These are phyloP conservation scores for Chrysolina oricalcia DNA, from an alignment of 2,888 invertebrate species.

Conservation along the genomic window DNA sequence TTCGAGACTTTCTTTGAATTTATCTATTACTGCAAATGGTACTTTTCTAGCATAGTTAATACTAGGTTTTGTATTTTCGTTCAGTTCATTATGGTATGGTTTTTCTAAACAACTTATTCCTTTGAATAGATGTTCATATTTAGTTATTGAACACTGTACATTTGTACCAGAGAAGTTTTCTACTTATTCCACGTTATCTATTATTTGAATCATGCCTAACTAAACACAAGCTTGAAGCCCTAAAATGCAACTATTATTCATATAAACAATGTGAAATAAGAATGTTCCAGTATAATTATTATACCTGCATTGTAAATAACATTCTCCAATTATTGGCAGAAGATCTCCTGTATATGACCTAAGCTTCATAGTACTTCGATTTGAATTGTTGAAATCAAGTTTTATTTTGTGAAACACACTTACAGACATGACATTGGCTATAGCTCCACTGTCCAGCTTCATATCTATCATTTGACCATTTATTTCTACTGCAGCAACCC, in stretches of 20 bases:
- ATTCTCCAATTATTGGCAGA: constrained; percentile 29
- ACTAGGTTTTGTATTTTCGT: too few species aligned
- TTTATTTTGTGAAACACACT: constrained; percentile 21
- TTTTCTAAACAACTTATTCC: too few species aligned
- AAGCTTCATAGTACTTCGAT: constrained; percentile 25
- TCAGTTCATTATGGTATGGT: too few species aligned
- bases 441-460: constrained; percentile 32
- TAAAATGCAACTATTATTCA: constrained; percentile 37
- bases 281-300: constrained; percentile 26
- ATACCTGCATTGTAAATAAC: constrained; percentile 27
- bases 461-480: constrained; percentile 11
- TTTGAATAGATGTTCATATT: too few species aligned
- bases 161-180: constrained; percentile 1
- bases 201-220: constrained; percentile 34
- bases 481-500: constrained; percentile 15
- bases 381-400: constrained; percentile 15
- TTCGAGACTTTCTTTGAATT: constrained; percentile 54
- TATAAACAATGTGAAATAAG: constrained; percentile 40
- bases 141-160: constrained; percentile 12
- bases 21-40: too few species aligned
- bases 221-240: constrained; percentile 36
- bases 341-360: constrained; percentile 30
- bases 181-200: constrained; percentile 17
- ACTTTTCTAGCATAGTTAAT: too few species aligned
- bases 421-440: constrained; percentile 36